Evolutionary conservation across 2,888 invertebrate species (phyloP).

Genomic region (Yponomeuta plumbellus): DNA sequence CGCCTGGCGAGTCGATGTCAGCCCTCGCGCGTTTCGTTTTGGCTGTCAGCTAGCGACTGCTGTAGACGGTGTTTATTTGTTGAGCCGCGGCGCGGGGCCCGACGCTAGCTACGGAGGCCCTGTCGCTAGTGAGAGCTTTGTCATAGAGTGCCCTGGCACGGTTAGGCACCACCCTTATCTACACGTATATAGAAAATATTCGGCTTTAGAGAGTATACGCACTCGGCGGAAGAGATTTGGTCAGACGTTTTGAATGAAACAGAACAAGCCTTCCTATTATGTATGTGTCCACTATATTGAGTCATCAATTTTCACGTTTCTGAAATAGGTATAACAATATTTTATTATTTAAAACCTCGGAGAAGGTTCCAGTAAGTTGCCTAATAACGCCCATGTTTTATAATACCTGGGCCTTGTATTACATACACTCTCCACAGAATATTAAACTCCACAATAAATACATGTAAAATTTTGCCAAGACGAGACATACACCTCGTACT

Average conservation of each 20-base stretch:
- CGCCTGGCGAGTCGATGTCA: neutral
- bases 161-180: slow-evolving; percentile 64
- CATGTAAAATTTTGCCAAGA: no score
- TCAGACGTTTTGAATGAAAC: neutral
- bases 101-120: slow-evolving; percentile 9
- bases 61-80: slow-evolving; percentile 48
- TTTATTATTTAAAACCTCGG: no score
- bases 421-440: no score
- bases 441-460: no score
- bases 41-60: neutral
- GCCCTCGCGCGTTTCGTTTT: neutral
- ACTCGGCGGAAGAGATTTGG: slow-evolving; percentile 25
- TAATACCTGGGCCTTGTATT: no score
- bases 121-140: slow-evolving; percentile 47
- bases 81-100: slow-evolving; percentile 47
- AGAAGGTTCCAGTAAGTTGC: no score
- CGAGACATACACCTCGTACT: no score
- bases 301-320: no score
- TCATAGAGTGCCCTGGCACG: slow-evolving; percentile 62
- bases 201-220: slow-evolving; percentile 49
- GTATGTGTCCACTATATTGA: no score
- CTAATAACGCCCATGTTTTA: no score
- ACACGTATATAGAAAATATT: slow-evolving; percentile 59
- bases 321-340: no score
- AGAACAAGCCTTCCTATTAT: no score